phyloP scores from a whole-genome alignment of 2,797 vertebrate species.

The Cyclura pinguis region DNA sequence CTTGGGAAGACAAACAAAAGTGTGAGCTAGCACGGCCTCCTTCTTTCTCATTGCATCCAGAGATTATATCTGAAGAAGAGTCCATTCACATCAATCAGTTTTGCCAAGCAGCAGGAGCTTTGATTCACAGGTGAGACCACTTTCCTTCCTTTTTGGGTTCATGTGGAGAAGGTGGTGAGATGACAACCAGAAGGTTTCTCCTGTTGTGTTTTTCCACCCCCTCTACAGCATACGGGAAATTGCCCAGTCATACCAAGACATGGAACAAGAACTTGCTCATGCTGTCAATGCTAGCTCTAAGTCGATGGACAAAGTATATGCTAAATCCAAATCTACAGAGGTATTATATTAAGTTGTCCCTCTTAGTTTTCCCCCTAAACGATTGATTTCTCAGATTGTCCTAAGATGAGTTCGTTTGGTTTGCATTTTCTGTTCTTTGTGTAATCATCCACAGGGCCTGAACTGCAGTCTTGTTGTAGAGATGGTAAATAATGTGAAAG shows the following conservation, averaged over 20 bases:
- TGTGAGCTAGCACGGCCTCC: conserved; percentile 89
- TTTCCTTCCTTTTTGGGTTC: conserved; percentile 36
- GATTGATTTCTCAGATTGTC: conserved; percentile 34
- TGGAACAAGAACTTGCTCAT: conserved; percentile 97
- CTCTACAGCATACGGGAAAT: conserved; percentile 90
- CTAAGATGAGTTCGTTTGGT: conserved; percentile 1
- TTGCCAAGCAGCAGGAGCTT: conserved; percentile 89
- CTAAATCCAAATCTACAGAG: conserved; percentile 87
- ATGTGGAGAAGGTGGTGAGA: not conserved
- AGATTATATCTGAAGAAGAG: conserved; percentile 92
- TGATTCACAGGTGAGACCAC: conserved; percentile 89
- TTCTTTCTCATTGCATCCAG: conserved; percentile 86
- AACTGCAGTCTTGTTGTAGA: conserved; percentile 89
- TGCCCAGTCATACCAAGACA: conserved; percentile 88
- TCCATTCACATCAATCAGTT: conserved; percentile 90
- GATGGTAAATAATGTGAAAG: conserved; percentile 94
- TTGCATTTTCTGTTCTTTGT: conserved; percentile 6
- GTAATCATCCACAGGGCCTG: conserved; percentile 81
- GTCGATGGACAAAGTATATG: conserved; percentile 94
- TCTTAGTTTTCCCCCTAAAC: conserved; percentile 35
- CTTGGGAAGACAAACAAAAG: conserved; percentile 98
- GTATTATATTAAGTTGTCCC: conserved; percentile 74
- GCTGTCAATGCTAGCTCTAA: conserved; percentile 97
- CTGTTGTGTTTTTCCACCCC: conserved; percentile 39
- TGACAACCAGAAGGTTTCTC: not conserved